Percentiles rank a stretch among this genome's conserved stretches.
These are phyloP conservation scores for Helobdella robusta DNA, from an alignment of 2,888 invertebrate species.

Conservation along the genomic window DNA sequence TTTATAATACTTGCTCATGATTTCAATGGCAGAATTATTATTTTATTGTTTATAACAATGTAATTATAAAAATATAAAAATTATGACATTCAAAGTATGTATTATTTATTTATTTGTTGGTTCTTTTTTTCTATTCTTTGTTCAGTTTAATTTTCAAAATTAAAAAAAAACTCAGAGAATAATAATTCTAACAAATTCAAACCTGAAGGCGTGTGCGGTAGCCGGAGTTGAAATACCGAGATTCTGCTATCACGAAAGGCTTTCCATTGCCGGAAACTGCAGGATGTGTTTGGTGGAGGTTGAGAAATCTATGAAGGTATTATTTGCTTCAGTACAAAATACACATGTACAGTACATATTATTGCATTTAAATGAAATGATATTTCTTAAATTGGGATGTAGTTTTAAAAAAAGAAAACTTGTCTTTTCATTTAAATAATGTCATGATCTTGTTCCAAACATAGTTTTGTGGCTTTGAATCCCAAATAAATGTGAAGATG, in stretches of 20 bases:
- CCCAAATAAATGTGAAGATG: not conserved
- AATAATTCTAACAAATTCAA: too few relatives aligned
- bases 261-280: conserved; percentile 97
- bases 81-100: not conserved
- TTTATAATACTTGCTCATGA: too few relatives aligned
- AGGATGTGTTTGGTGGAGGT: conserved; percentile 99
- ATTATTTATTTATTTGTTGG: not conserved
- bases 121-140: too few relatives aligned
- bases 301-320: conserved; percentile 84
- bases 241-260: conserved; percentile 96
- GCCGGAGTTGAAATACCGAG: conserved; percentile 94
- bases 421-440: not conserved
- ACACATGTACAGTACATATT: too few relatives aligned
- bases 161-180: too few relatives aligned
- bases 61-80: not conserved
- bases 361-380: too few relatives aligned
- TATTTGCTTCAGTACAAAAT: too few relatives aligned
- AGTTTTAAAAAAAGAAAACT: not conserved
- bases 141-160: too few relatives aligned
- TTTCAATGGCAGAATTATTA: too few relatives aligned
- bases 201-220: conserved; percentile 88
- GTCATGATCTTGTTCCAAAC: not conserved
- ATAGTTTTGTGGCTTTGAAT: not conserved
- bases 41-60: too few relatives aligned
- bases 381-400: too few relatives aligned